These are phyloP conservation scores for Orcinus orca DNA, from an alignment of 2,113 vertebrate species.

Conservation along the genomic window DNA sequence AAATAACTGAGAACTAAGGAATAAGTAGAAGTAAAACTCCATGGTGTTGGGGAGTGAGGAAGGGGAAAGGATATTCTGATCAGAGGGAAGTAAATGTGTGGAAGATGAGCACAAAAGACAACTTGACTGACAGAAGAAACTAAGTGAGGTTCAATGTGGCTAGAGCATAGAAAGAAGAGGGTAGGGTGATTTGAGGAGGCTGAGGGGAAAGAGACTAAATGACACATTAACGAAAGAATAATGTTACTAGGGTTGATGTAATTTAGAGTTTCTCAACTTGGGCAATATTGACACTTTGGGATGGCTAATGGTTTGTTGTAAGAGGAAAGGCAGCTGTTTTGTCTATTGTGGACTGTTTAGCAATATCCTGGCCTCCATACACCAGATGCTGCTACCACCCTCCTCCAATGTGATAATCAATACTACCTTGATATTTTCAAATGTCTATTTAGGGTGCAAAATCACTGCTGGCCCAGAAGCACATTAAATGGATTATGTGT, in stretches of 20 bases:
- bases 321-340: fast-evolving
- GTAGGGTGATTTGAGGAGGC: neutral
- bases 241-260: fast-evolving
- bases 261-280: neutral
- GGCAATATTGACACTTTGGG: fast-evolving
- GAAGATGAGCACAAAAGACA: neutral
- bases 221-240: too few relatives aligned
- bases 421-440: neutral
- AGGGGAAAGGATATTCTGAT: neutral
- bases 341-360: too few relatives aligned
- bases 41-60: neutral
- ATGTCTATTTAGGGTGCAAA: neutral
- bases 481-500: neutral
- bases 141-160: neutral
- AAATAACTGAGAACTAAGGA: neutral
- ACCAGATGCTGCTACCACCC: neutral
- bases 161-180: neutral
- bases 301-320: too few relatives aligned
- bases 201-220: too few relatives aligned
- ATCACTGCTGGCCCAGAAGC: neutral
- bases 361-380: neutral
- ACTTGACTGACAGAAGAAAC: neutral
- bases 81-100: fast-evolving
- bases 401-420: neutral
- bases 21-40: neutral